Percentiles rank a stretch among this genome's conserved stretches.
phyloP scores from a whole-genome alignment of 1,140 invertebrate species.

The Drosophila kikkawai region DNA sequence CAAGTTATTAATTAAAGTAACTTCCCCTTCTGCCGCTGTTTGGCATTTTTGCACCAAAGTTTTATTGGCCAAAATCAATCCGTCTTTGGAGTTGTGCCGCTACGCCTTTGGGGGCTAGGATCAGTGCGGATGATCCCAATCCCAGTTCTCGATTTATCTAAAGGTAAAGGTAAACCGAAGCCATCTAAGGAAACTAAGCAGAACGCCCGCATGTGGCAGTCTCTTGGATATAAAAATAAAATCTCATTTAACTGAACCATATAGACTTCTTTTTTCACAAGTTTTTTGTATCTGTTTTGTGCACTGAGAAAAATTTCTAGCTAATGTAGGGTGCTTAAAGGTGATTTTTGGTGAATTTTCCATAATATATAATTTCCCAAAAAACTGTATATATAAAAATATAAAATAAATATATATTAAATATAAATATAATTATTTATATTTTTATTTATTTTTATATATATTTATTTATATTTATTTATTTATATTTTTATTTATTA shows the following conservation, averaged over 20 bases:
- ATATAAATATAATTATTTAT: too few species aligned
- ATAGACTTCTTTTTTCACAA: not conserved
- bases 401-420: too few species aligned
- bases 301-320: slow-evolving; percentile 14
- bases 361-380: too few species aligned
- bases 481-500: too few species aligned
- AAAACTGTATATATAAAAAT: too few species aligned
- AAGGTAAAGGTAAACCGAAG: not conserved
- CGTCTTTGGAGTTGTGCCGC: slow-evolving; percentile 3
- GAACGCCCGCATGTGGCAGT: slow-evolving; percentile 21
- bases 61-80: slow-evolving; percentile 44
- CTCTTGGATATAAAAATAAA: slow-evolving; percentile 15
- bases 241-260: slow-evolving; percentile 30
- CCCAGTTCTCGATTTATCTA: not conserved
- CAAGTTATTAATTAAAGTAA: slow-evolving; percentile 83
- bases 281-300: not conserved
- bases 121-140: not conserved
- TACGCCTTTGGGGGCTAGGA: not conserved
- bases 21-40: slow-evolving; percentile 28
- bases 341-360: too few species aligned
- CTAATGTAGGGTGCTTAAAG: not conserved
- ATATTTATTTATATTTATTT: too few species aligned
- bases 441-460: too few species aligned
- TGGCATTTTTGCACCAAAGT: slow-evolving; percentile 3
- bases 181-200: not conserved